Evolutionary conservation across 2,113 vertebrate genomes (phyloP).

Genomic region (Plectropomus leopardus): DNA sequence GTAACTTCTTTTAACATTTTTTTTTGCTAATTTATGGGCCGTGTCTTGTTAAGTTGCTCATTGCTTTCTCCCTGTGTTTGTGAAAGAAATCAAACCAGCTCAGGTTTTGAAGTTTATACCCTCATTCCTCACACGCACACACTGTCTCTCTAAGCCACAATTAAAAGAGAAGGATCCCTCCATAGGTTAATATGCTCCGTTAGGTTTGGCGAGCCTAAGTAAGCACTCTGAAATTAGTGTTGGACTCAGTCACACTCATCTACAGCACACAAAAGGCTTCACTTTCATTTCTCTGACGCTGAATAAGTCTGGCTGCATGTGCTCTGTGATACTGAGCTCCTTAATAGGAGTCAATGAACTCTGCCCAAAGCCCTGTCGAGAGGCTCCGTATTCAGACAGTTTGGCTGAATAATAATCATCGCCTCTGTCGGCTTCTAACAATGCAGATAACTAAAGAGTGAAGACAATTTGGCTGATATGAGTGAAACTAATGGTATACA

Average conservation of each 20-base stretch:
- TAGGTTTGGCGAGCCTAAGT: conserved; percentile 57
- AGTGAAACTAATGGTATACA: not conserved
- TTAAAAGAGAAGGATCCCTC: conserved; percentile 46
- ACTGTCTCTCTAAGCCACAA: conserved; percentile 39
- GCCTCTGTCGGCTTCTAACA: conserved; percentile 47
- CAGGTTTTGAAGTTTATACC: too few relatives aligned
- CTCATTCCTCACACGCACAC: too few relatives aligned
- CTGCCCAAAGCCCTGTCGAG: conserved; percentile 39
- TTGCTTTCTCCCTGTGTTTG: too few relatives aligned
- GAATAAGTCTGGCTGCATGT: conserved; percentile 44
- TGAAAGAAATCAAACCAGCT: too few relatives aligned
- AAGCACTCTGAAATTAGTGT: conserved; percentile 69
- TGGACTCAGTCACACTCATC: conserved; percentile 47
- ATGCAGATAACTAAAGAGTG: conserved; percentile 33
- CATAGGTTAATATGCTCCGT: conserved; percentile 45
- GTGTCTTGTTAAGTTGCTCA: too few relatives aligned
- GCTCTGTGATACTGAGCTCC: conserved; percentile 54
- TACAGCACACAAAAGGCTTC: conserved; percentile 40
- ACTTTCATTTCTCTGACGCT: conserved; percentile 41
- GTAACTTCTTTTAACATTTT: too few relatives aligned
- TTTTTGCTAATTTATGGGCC: too few relatives aligned
- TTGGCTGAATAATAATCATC: conserved; percentile 57
- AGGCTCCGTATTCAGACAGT: conserved; percentile 40
- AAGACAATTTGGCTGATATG: conserved; percentile 28
- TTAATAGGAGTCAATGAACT: conserved; percentile 70